A percentile compares a stretch with the other conserved stretches of the same genome.
phyloP scores from a whole-genome alignment of 2,888 invertebrate species.

The Acholoe squamosa region DNA sequence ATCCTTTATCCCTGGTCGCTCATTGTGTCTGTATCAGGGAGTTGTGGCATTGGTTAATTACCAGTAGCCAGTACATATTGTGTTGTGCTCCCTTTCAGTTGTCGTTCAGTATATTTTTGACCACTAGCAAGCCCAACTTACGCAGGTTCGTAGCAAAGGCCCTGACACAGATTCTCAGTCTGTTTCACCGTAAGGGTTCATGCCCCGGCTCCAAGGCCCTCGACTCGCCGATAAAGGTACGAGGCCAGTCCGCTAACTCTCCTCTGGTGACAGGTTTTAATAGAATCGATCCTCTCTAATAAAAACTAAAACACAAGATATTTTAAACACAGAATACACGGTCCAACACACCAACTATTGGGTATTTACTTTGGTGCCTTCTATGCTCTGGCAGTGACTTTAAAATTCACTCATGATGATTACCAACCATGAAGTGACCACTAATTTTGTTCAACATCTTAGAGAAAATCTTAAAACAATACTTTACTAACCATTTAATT shows the following conservation, averaged over 20 bases:
- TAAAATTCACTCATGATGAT: too few species aligned
- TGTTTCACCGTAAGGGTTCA: conserved; percentile 67
- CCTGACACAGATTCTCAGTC: conserved; percentile 69
- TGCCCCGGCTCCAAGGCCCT: neutral
- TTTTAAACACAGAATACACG: too few species aligned
- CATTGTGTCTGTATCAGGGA: neutral
- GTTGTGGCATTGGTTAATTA: neutral
- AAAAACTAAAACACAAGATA: too few species aligned
- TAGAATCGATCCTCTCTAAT: neutral
- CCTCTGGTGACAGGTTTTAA: neutral
- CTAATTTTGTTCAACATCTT: too few species aligned
- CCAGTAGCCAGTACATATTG: neutral
- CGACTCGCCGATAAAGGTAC: neutral
- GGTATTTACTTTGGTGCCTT: too few species aligned
- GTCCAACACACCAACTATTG: too few species aligned
- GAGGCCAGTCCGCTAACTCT: neutral
- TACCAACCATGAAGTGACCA: too few species aligned
- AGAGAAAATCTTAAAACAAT: too few species aligned
- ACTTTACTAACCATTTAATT: too few species aligned
- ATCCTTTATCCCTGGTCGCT: too few species aligned
- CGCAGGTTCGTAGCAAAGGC: conserved; percentile 69
- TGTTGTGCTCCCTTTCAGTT: conserved; percentile 68
- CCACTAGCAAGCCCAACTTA: conserved; percentile 64
- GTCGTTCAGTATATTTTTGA: conserved; percentile 67
- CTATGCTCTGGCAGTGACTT: too few species aligned